Percentiles rank a stretch among this genome's conserved stretches.
phyloP scores from a whole-genome alignment of 1,140 invertebrate species.

The Cephus cinctus region DNA sequence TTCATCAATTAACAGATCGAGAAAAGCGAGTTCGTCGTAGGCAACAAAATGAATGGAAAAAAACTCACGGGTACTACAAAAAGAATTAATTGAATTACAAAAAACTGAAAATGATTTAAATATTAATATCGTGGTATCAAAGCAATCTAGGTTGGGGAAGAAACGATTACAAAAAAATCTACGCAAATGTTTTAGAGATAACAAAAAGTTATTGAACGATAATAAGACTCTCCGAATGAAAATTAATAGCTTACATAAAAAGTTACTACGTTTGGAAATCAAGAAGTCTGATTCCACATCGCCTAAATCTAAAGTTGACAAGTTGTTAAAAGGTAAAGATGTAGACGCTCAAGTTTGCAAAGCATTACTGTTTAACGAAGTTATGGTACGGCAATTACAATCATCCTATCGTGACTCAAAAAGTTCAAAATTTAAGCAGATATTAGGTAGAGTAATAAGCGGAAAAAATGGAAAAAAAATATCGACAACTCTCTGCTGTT shows the following conservation, averaged over 20 bases:
- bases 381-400: constrained; percentile 11
- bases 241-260: not conserved
- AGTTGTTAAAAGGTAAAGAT: constrained; percentile 6
- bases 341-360: constrained; percentile 6
- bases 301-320: constrained; percentile 13
- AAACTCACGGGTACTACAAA: not conserved
- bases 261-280: not conserved
- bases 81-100: not conserved
- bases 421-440: constrained; percentile 13
- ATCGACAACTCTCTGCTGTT: constrained; percentile 7
- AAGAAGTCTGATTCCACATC: constrained; percentile 5
- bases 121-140: not conserved
- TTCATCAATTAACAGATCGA: constrained; percentile 1
- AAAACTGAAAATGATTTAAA: not conserved
- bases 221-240: not conserved
- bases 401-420: not conserved
- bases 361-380: constrained; percentile 14
- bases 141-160: not conserved
- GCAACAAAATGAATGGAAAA: constrained; percentile 4
- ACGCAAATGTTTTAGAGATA: constrained; percentile 1
- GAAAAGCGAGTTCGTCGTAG: constrained; percentile 2
- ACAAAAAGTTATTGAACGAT: not conserved
- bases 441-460: constrained; percentile 4
- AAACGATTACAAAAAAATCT: not conserved
- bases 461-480: constrained; percentile 20